Base-by-base conservation (phyloP, 2,113 vertebrate genomes). In the Nannospalax galili region DNA sequence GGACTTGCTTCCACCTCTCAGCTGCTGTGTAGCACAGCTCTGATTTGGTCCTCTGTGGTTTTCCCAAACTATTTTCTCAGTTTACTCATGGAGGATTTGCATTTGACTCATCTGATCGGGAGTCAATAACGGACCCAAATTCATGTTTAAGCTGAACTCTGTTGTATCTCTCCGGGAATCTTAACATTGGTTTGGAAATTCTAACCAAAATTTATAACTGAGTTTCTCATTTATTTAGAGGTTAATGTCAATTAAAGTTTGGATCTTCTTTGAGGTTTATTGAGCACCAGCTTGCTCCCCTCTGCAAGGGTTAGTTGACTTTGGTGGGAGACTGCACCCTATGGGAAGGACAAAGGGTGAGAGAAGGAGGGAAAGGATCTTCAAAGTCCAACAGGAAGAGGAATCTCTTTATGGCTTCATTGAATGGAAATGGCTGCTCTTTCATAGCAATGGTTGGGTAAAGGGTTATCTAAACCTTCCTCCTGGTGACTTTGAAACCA, bases 401-500 rank as follows among this genome's bases (percentile, higher is more conserved):
- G 94, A 95, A 87, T 24, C 32, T 92, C 87, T 96, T 93, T 88
- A 94, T 89, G 90, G 93, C 88, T 96, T 97, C 93, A 92, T 37
- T 85, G 96, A 97, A 94, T 92, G 93, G 95, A 93, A 94, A 94
- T 87, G 78, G 90, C 73, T 85, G 86, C 48, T 78, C 48, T 96
- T 97, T 97, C 79, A 22, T 52, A 81, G 89, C 56, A 69, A 85
- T 62, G 88, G 84, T 40, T 40, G 42, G 85, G 80, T 78, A 88
- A 90, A 75, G 7, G 17, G 81, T 94, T 84, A 96, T 90, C 75
- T 94, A 93, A 95, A 30, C 45, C 22, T 93, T 96, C 95, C 88
- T 98, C 93, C 94, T 42, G 87, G 91, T 87, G 91, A 94, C 96
- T 97, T 94, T 90, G 93, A 69, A 97, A 96, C 96, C 80, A 91